Evolutionary conservation across 1,140 invertebrate genomes (phyloP), one percentile per base, ranked within the genome.

Genomic region (Spodoptera frugiperda): DNA sequence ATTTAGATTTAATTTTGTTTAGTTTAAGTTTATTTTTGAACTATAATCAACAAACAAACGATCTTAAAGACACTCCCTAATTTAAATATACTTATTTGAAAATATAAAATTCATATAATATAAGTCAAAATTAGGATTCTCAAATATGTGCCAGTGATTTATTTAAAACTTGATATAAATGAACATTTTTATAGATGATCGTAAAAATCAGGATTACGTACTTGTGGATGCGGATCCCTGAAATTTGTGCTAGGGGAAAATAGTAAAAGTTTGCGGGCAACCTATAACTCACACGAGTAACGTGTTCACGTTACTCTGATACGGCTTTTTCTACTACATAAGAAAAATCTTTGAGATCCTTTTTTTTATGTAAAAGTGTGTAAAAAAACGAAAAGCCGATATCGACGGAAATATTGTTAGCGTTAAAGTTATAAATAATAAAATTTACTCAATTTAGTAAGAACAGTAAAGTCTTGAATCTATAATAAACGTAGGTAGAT

Each of bases 201-300:
- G 44, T 49, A 49, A 67, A 67, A 67, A 49, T 67, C 63, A n/a
- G 15, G 9, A 67, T 44, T 44, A 25, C 17, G 33, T 63, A 17
- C 59, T 25, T 44, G 59, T 15, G 12, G 19, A 46, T 12, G 33
- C 71, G 44, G 71, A 61, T 61, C 71, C 71, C 55, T 73, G 49
- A 73, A 73, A 73, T 59, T 59, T 55, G 71, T 73, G 71, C 71
- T 61, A 51, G 39, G 46, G 71, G 44, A 15, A 49, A 73, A 73
- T 73, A 59, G 71, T 73, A 61, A 73, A 73, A 73, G 71, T 73
- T 53, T 57, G 53, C 3, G 19, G 54, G 71, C 46, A 61, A 44
- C 44, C 54, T 55, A 73, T 73, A 73, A 73, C 55, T 73, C 71
- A 73, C 33, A 57, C 46, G 17, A 33, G 71, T 39, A 73, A 57